Conservation (phyloP, 1,140 invertebrate species). For the Solenopsis invicta region DNA sequence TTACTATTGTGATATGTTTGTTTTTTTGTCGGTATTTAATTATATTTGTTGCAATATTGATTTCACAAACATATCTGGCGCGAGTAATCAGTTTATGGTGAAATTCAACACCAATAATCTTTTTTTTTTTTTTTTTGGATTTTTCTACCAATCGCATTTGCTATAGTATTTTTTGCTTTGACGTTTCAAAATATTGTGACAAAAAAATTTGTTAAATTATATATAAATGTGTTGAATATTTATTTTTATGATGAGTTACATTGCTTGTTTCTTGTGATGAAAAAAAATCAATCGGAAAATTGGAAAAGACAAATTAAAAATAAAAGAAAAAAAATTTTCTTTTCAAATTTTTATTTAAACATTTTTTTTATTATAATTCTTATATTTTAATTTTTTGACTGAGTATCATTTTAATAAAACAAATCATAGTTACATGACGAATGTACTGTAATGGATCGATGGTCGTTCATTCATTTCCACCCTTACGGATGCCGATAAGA, state of each 20-base stretch:
- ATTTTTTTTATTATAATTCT: not conserved
- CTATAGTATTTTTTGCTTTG: not conserved
- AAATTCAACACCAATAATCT: not conserved
- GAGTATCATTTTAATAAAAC: not conserved
- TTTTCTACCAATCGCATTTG: not conserved
- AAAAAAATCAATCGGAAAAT: constrained; percentile 25
- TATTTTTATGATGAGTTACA: constrained; percentile 62
- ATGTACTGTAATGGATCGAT: constrained; percentile 19
- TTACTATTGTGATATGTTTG: not conserved
- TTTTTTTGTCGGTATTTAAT: constrained; percentile 14
- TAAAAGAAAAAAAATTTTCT: not conserved
- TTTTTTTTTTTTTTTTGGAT: no score
- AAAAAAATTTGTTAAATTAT: constrained; percentile 23
- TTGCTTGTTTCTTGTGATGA: constrained; percentile 45
- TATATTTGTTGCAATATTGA: constrained; percentile 29
- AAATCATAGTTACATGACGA: not conserved
- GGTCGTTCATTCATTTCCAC: constrained; percentile 17
- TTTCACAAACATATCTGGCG: constrained; percentile 9
- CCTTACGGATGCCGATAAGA: constrained; percentile 42
- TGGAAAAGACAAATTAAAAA: not conserved
- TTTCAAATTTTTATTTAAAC: not conserved
- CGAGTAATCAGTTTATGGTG: not conserved
- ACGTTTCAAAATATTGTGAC: not conserved
- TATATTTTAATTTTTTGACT: not conserved
- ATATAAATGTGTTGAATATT: constrained; percentile 62